Base-by-base conservation (phyloP, 2,113 vertebrate genomes). In the Pogona vitticeps region DNA sequence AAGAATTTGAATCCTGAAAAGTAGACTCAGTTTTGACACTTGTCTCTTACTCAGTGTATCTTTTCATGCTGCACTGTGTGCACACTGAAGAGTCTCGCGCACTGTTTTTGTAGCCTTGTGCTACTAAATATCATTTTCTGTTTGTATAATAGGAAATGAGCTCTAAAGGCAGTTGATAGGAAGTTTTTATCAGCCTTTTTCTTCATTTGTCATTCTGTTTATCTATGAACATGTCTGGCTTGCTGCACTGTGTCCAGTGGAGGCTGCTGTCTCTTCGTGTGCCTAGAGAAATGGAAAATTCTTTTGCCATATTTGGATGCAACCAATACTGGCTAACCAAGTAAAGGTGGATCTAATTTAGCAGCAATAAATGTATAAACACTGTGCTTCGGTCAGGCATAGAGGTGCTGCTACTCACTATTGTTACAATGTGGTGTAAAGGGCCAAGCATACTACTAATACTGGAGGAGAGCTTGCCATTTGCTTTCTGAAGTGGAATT, bases 211-310 rank as follows among this genome's bases (percentile, higher is more conserved):
- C 76, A n/a, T 36, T 58, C 67, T 70, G 36, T 65, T 73, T 86
- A 73, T 63, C 21, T 79, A 23, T 59, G 26, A 72, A 72, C 26
- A 59, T 63, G 36, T n/a, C 67, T 80, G 28, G 8, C 56, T 86
- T 63, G 26, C 56, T 73, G 77, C 31, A 21, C 80, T 80, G 61
- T 52, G 13, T 86, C 38, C 31, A 36, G 28, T 36, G 21, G 63
- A 71, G 68, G 20, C 21, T 81, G 31, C 13, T 52, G 3, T 72
- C 18, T 59, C 20, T 71, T 80, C 36, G 28, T 61, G 70, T 46
- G 23, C 42, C 17, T 46, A 75, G 58, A 63, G 20, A 65, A 61
- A 80, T 80, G 78, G 77, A 86, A 86, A 80, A 86, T 63, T 86
- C 56, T 86, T 80, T 63, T 72, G 36, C 78, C 61, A 15, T 52